Evolutionary conservation across 2,888 invertebrate genomes (phyloP), one percentile per base, ranked within the genome.

Genomic region (Oscheius onirici): DNA sequence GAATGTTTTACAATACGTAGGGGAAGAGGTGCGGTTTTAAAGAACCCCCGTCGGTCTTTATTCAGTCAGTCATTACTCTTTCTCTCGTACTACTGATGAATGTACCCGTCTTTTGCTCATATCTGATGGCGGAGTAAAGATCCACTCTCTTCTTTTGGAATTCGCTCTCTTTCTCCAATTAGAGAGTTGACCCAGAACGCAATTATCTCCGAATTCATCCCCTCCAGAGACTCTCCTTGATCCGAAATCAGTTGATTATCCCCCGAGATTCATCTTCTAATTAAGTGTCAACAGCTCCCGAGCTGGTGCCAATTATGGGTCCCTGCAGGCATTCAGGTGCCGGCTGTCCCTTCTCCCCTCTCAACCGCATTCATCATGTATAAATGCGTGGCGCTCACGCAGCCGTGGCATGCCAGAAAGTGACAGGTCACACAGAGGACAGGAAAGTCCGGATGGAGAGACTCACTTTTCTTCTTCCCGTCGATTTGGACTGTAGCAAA

Each of bases 381-480:
- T 66, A 66, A 66, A 66, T 66, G 66, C 66, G 43, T 24, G n/a
- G 17, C 40, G 54, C 52, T 41, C 52, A 54, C 43, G 66, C 54
- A 17, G n/a, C 15, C 26, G 28, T 66, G 66, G 51, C 63, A 63
- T 22, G 49, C 46, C 11, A 58, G 15, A 46, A 63, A 63, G 28
- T 63, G 63, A 63, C 63, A 63, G 49, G 49, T n/a, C 55, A 55
- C 55, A n/a, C n/a, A n/a, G n/a, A 26, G 55, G 55, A 55, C 28
- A 15, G 55, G 28, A 20, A 54, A 51, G 13, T 51, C 8, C 6
- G 20, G 28, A 60, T 15, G 6, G 3, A 28, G 13, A 3, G 10
- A 68, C 68, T 68, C 57, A 68, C 68, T 57, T 44, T 26, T 68
- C 43, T 51, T 55, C 41, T 58, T 68, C 20, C 46, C 46, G 26